phyloP scores from a whole-genome alignment of 2,888 invertebrate species.

The Schizaphis graminum region DNA sequence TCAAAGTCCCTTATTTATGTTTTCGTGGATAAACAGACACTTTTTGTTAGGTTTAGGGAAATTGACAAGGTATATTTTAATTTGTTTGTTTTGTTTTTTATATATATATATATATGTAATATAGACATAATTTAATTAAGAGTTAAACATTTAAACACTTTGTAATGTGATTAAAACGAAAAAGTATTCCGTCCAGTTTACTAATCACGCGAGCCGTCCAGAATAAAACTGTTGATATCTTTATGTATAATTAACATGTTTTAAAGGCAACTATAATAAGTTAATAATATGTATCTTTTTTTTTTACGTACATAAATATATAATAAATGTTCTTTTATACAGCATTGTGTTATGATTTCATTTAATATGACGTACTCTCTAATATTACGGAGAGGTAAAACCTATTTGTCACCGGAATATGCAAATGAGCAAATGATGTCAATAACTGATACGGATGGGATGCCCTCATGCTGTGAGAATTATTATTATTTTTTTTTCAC shows the following conservation, averaged over 20 bases:
- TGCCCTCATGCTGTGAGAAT: conserved; percentile 48
- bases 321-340: conserved; percentile 9
- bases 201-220: conserved; percentile 47
- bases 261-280: not conserved
- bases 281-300: conserved; percentile 12
- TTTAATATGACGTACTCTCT: conserved; percentile 32
- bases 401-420: conserved; percentile 35
- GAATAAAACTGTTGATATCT: conserved; percentile 18
- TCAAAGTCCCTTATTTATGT: conserved; percentile 27
- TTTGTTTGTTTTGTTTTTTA: conserved; percentile 36
- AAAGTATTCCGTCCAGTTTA: conserved; percentile 65
- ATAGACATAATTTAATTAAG: conserved; percentile 7
- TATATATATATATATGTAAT: not conserved
- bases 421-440: conserved; percentile 44
- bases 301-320: conserved; percentile 12
- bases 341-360: not conserved
- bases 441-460: conserved; percentile 29
- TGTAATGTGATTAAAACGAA: conserved; percentile 50
- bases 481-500: conserved; percentile 23
- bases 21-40: conserved; percentile 45
- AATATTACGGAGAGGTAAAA: conserved; percentile 34
- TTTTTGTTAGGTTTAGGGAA: conserved; percentile 59
- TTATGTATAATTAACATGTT: not conserved
- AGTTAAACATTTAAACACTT: not conserved
- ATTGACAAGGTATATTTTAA: conserved; percentile 41